Conservation (phyloP, 2,797 vertebrate species). For the Coluber constrictor region DNA sequence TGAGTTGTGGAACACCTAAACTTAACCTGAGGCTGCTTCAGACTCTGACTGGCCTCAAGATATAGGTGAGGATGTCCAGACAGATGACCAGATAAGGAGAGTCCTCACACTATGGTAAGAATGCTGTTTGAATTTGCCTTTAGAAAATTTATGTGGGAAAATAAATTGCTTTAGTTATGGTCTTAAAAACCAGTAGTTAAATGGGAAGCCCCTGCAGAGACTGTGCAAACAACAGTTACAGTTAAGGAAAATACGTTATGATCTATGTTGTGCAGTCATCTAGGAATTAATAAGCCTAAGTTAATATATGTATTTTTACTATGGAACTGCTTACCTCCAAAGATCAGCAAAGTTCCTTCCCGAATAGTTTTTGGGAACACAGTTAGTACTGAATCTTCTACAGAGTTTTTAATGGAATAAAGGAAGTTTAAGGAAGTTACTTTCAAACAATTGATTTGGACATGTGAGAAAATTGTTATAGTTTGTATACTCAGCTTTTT, state of each 20-base stretch:
- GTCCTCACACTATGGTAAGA: not conserved
- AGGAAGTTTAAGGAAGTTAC: not conserved
- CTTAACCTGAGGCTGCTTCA: not conserved
- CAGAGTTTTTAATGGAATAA: not conserved
- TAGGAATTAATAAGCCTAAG: not conserved
- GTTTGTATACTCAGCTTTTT: not conserved
- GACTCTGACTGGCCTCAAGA: not conserved
- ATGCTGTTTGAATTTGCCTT: not conserved
- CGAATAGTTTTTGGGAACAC: not conserved
- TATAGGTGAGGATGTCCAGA: not conserved
- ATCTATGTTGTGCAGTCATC: not conserved
- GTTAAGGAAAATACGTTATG: not conserved
- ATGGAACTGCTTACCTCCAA: not conserved
- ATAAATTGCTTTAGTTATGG: not conserved
- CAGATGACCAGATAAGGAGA: not conserved
- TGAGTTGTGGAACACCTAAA: not conserved
- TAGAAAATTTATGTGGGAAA: not conserved
- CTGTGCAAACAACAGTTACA: not conserved
- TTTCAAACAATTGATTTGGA: not conserved
- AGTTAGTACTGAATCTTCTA: not conserved
- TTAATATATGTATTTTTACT: not conserved
- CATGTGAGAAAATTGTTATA: not conserved
- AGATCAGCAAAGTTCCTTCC: not conserved
- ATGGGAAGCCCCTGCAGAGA: not conserved
- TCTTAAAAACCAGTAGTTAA: not conserved